Evolutionary conservation across 2,113 vertebrate species (phyloP).

Genomic region (Oncorhynchus gorbuscha): DNA sequence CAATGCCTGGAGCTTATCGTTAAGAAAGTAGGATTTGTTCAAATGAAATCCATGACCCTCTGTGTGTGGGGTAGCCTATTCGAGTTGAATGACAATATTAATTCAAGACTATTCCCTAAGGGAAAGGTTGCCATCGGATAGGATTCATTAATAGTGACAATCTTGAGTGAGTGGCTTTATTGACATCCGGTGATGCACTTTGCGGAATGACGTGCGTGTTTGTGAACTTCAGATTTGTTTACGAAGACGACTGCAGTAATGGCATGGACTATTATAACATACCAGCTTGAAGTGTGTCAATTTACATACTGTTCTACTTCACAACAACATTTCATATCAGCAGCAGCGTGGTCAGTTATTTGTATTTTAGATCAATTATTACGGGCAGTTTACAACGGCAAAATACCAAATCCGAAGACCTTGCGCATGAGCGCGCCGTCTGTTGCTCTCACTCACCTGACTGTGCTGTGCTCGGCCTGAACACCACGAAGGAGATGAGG

Average conservation of each 20-base stretch:
- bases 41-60: no score
- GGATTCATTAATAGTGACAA: no score
- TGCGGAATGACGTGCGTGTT: background rate
- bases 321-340: background rate
- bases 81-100: no score
- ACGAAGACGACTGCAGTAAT: background rate
- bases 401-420: background rate
- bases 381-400: background rate
- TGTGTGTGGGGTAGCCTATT: no score
- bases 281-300: background rate
- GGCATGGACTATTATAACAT: background rate
- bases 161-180: no score
- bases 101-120: no score
- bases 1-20: no score
- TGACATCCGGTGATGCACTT: background rate
- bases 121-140: no score
- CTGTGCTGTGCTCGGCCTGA: conserved; percentile 62
- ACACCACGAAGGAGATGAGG: conserved; percentile 60
- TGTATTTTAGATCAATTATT: no score
- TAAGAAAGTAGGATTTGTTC: no score
- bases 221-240: conserved; percentile 1
- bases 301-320: background rate
- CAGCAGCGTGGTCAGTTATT: background rate
- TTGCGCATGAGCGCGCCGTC: conserved; percentile 4
- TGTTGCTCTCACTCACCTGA: conserved; percentile 66